A percentile compares a stretch with the other conserved stretches of the same genome.
These are phyloP conservation scores for Hormaphis cornu DNA, from an alignment of 1,140 invertebrate species.

Conservation along the genomic window DNA sequence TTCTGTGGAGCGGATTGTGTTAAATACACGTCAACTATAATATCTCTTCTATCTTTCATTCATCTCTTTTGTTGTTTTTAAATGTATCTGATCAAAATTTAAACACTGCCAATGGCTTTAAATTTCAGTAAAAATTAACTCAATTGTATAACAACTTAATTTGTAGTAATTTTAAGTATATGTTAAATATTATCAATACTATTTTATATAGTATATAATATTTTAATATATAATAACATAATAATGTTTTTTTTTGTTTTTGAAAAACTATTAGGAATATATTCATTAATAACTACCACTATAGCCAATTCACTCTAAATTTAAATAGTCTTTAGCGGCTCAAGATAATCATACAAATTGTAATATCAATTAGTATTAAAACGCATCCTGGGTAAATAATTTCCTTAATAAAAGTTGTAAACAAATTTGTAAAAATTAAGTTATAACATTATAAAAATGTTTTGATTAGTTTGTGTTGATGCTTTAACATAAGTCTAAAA, in stretches of 20 bases:
- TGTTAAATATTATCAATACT: constrained; percentile 9
- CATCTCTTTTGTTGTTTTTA: neutral
- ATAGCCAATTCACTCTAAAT: constrained; percentile 12
- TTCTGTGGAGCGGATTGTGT: neutral
- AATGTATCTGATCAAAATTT: constrained; percentile 6
- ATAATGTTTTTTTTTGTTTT: constrained; percentile 3
- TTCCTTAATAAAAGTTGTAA: neutral
- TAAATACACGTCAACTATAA: neutral
- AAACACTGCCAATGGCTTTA: constrained; percentile 27
- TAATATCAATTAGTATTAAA: constrained; percentile 7
- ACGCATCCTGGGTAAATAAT: constrained; percentile 14
- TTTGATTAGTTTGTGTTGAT: neutral
- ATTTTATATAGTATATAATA: no score
- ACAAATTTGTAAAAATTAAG: neutral
- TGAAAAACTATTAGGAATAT: neutral
- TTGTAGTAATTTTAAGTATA: constrained; percentile 1
- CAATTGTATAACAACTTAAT: neutral
- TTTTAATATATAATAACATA: neutral
- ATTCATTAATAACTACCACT: constrained; percentile 7
- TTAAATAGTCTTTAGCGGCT: constrained; percentile 15
- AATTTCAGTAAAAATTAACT: constrained; percentile 8
- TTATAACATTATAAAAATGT: neutral
- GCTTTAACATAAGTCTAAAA: neutral
- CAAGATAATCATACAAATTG: constrained; percentile 20
- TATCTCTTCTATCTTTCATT: neutral